phyloP scores from a whole-genome alignment of 2,113 vertebrate genomes.

The Rhombomys opimus region DNA sequence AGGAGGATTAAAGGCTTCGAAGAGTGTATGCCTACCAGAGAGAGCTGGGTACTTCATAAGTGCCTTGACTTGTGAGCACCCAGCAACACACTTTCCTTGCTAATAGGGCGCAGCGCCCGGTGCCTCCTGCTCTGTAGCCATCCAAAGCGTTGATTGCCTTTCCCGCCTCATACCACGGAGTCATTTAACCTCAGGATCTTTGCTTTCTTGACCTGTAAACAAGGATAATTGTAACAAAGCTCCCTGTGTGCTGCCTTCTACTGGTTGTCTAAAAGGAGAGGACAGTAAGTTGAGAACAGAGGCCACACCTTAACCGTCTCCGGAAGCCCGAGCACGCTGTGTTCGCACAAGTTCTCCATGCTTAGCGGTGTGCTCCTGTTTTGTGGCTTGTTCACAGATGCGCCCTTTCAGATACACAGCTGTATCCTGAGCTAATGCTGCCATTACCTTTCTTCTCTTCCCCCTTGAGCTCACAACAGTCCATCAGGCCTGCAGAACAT shows the following conservation, averaged over 20 bases:
- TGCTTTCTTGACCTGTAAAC: neutral
- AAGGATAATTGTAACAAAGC: too few relatives aligned
- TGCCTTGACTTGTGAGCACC: neutral
- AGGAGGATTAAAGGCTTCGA: neutral
- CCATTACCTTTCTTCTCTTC: neutral
- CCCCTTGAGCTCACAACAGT: neutral
- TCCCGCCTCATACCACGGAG: neutral
- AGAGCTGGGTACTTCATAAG: neutral
- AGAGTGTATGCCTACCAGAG: neutral
- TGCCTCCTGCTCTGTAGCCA: too few relatives aligned
- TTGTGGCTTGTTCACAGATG: neutral
- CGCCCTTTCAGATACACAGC: neutral
- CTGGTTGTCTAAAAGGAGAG: too few relatives aligned
- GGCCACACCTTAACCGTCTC: neutral
- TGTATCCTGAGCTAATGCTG: neutral
- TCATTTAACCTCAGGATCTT: neutral
- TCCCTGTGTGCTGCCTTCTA: neutral
- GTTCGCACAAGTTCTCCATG: neutral
- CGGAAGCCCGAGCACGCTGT: neutral
- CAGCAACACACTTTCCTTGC: neutral
- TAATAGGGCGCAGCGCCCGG: fast-evolving
- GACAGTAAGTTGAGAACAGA: neutral
- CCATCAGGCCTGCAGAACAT: neutral
- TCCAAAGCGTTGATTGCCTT: neutral
- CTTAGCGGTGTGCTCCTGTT: neutral